A percentile compares a stretch with the other conserved stretches of the same genome.
Evolutionary conservation across 2,888 invertebrate species (phyloP).

Genomic region (Perizoma affinitatum): DNA sequence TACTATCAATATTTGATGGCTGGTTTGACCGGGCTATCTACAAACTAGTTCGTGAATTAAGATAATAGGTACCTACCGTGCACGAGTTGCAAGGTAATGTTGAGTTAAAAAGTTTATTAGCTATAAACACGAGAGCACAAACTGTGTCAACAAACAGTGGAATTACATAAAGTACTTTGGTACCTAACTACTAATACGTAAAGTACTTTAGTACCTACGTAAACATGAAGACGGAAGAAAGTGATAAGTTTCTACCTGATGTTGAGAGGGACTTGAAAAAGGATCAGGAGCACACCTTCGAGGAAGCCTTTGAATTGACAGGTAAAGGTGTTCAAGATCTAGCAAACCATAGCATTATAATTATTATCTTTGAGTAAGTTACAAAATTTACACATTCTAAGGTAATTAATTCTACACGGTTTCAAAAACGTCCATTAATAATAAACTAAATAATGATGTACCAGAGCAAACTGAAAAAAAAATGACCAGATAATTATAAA

Average conservation of each 20-base stretch:
- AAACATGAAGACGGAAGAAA: constrained; percentile 45
- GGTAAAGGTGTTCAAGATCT: constrained; percentile 49
- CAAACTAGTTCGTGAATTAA: neutral
- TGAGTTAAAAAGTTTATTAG: neutral
- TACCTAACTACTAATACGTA: neutral
- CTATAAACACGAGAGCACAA: neutral
- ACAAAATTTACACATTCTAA: too few relatives aligned
- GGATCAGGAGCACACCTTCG: constrained; percentile 61
- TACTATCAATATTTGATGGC: neutral
- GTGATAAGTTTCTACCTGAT: constrained; percentile 45
- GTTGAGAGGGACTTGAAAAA: constrained; percentile 51
- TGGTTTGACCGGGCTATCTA: constrained; percentile 8
- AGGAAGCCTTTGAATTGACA: constrained; percentile 75
- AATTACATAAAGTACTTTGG: too few relatives aligned
- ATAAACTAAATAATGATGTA: too few relatives aligned
- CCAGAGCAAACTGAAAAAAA: too few relatives aligned
- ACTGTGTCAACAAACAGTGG: neutral
- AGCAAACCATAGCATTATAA: neutral
- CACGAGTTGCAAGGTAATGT: too few relatives aligned
- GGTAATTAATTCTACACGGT: too few relatives aligned
- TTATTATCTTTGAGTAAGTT: too few relatives aligned
- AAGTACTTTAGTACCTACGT: neutral
- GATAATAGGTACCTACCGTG: too few relatives aligned
- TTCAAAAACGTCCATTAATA: too few relatives aligned
- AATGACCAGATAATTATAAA: too few relatives aligned